Base-by-base conservation (phyloP, 2,113 vertebrate genomes). In the Prunella fulvescens region DNA sequence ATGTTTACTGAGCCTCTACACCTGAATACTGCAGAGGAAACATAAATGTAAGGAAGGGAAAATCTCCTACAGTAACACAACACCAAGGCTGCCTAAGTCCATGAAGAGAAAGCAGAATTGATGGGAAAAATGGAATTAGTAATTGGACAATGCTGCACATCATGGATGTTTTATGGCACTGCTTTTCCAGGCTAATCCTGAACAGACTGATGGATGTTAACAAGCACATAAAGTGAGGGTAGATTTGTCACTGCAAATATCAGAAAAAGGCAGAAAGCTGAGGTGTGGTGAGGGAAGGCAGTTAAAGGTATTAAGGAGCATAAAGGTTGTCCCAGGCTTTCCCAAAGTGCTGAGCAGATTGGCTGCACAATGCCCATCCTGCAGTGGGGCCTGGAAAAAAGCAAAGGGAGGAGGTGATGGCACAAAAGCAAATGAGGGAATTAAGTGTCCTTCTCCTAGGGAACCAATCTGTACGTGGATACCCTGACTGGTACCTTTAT, bases 401-500 rank as follows among this genome's bases (percentile, higher is more conserved):
- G 72, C 44, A 48, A 57, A 86, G 33, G 42, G n/a, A 81, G 50
- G 44, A 82, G 25, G 8, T 45, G 71, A 61, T 37, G 62, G 89
- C 31, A 50, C 40, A 81, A n/a, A n/a, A n/a, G 45, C 47, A 74
- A 23, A 44, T 0, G 2, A 79, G 53, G 53, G 40, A 72, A 48
- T 81, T 80, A 37, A 11, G 37, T 12, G 6, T 23, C 7, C 26
- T 23, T 90, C 40, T 57, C 25, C 56, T 57, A 1, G 1, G 1
- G 51, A 78, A 20, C 12, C 57, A 56, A 54, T 15, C 69, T 22
- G 24, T 47, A 0, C 0, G 1, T 53, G 3, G 1, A 10, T 35
- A 35, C 6, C 33, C n/a, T 72, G 39, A 33, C 18, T 24, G 6
- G 50, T 54, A 35, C 28, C 14, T 54, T 35, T 8, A n/a, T 35